phyloP scores from a whole-genome alignment of 2,797 vertebrate genomes.

The Fistularia tabacaria region DNA sequence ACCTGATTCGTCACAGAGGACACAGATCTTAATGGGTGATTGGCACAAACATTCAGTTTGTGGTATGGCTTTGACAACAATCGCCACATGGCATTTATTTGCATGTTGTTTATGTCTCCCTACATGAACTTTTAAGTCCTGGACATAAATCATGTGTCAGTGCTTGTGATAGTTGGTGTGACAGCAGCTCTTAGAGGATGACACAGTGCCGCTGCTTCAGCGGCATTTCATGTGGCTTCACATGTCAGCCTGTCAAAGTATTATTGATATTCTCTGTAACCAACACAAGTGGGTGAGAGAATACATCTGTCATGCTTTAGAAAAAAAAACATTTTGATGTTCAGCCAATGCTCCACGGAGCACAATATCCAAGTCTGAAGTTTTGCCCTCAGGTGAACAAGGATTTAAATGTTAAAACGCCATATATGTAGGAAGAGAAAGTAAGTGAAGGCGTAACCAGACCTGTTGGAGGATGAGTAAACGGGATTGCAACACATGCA shows the following conservation, averaged over 20 bases:
- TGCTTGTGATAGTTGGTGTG: slow-evolving; percentile 36
- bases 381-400: no score
- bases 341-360: slow-evolving; percentile 10
- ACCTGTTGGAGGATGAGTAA: no score
- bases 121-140: slow-evolving; percentile 47
- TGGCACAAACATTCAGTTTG: slow-evolving; percentile 31
- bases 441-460: no score
- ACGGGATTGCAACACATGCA: no score
- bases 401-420: no score
- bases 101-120: slow-evolving; percentile 37
- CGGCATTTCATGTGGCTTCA: slow-evolving; percentile 36
- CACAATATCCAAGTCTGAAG: not conserved
- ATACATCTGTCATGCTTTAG: slow-evolving; percentile 10
- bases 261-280: slow-evolving; percentile 32
- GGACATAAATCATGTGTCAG: slow-evolving; percentile 49
- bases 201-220: slow-evolving; percentile 26
- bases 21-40: slow-evolving; percentile 44
- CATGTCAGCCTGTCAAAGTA: slow-evolving; percentile 34
- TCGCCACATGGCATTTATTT: slow-evolving; percentile 49
- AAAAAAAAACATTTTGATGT: slow-evolving; percentile 6
- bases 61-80: slow-evolving; percentile 34
- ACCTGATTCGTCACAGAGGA: slow-evolving; percentile 12
- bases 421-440: no score
- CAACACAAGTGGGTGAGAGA: slow-evolving; percentile 13
- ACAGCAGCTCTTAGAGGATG: slow-evolving; percentile 28